phyloP scores from a whole-genome alignment of 2,888 invertebrate species.

The Tenodera sinensis region DNA sequence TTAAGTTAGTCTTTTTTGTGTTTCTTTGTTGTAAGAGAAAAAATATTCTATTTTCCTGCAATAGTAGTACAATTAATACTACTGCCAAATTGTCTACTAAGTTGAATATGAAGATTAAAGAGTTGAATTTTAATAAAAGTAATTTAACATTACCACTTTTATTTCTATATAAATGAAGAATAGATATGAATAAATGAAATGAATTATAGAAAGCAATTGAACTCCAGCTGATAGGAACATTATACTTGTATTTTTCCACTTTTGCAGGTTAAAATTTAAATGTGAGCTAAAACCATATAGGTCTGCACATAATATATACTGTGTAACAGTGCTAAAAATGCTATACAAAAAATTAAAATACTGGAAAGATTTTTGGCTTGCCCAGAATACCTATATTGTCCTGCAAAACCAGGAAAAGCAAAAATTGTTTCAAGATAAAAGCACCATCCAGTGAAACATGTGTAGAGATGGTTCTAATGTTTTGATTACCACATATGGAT shows the following conservation, averaged over 20 bases:
- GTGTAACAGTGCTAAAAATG: neutral
- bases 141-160: neutral
- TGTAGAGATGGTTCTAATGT: neutral
- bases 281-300: neutral
- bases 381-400: neutral
- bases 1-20: neutral
- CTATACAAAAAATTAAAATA: neutral
- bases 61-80: neutral
- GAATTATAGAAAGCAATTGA: neutral
- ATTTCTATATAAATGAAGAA: too few relatives aligned
- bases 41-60: neutral
- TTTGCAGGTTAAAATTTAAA: neutral
- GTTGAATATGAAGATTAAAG: neutral
- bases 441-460: neutral
- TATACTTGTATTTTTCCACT: slow-evolving; percentile 15
- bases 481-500: too few relatives aligned
- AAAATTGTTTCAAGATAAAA: neutral
- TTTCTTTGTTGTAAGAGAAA: neutral
- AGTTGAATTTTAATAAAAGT: neutral
- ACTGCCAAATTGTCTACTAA: neutral
- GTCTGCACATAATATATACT: neutral
- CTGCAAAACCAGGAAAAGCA: neutral
- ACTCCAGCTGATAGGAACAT: neutral
- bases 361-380: neutral
- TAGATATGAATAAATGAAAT: neutral